Evolutionary conservation across 2,113 vertebrate genomes (phyloP), one percentile per base, ranked within the genome.

Genomic region (Onychostruthus taczanowskii): DNA sequence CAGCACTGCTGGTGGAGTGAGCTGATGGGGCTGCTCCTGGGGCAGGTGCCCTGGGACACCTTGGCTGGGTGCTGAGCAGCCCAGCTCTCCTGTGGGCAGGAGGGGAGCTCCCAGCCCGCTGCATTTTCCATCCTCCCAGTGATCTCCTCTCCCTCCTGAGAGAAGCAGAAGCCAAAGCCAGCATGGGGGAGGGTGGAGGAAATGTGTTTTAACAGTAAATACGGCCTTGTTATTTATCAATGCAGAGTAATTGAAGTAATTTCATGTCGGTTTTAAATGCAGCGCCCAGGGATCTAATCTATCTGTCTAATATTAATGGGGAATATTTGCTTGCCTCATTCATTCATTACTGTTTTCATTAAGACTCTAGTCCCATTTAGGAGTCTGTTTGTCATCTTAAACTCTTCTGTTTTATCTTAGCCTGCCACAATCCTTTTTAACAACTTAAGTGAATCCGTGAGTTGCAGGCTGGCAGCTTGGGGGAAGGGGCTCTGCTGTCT

Each of bases 281-380:
- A 93, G 92, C 16, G 90, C 94, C 97, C 95, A 80, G 93, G 95
- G 92, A 97, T 96, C 96, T 98, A 95, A 97, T 97, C 96, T 96
- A 96, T 97, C 95, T 96, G 95, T 91, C 95, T 86, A 68, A 97
- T 98, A 97, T 97, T 98, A 98, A 96, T 97, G 96, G 96, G 90
- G 96, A 96, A 97, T 95, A 96, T 97, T 97, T 94, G 89, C 76
- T 86, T 87, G 81, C 93, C 90, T 95, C 93, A 84, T 97, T 96
- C 96, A 97, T 97, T 98, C 97, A 97, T 97, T 97, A 96, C 94
- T 90, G 96, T 95, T 98, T 98, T 98, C 97, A 98, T 98, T 98
- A 98, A 97, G 95, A 78, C 87, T 97, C 94, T 79, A 95, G 96
- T 97, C 95, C 96, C 94, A 94, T 97, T 98, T 98, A 96, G 96